Evolutionary conservation across 2,888 invertebrate species (phyloP).

Genomic region (Cataglyphis rosenhaueri): DNA sequence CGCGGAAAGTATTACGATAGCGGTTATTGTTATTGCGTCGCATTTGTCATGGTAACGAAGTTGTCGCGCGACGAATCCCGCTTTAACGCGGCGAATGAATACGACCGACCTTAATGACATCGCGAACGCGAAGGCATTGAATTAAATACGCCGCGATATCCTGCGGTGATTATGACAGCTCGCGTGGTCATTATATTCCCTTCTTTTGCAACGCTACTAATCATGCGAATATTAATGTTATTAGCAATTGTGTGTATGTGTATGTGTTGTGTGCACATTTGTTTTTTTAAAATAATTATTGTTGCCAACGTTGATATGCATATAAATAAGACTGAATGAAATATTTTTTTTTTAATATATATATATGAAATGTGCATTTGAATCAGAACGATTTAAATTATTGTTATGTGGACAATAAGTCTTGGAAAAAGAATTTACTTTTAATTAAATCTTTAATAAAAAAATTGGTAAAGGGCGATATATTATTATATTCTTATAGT

Average conservation of each 20-base stretch:
- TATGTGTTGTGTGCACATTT: background rate
- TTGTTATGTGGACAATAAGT: background rate
- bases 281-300: conserved; percentile 7
- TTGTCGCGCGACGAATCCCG: conserved; percentile 44
- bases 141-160: conserved; percentile 46
- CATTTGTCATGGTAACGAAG: conserved; percentile 56
- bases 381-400: background rate
- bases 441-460: background rate
- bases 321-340: background rate
- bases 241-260: background rate
- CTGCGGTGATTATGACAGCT: conserved; percentile 33
- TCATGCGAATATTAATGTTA: conserved; percentile 26
- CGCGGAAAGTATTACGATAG: conserved; percentile 48
- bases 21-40: conserved; percentile 50
- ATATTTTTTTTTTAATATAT: background rate
- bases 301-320: background rate
- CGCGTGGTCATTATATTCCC: conserved; percentile 18
- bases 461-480: background rate
- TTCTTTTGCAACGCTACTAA: conserved; percentile 17
- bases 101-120: conserved; percentile 51
- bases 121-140: conserved; percentile 46
- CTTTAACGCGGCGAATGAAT: conserved; percentile 43
- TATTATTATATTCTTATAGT: background rate
- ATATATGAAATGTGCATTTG: background rate
- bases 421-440: background rate